Base-by-base conservation (phyloP, 2,113 vertebrate species). In the Hippoglossus stenolepis region DNA sequence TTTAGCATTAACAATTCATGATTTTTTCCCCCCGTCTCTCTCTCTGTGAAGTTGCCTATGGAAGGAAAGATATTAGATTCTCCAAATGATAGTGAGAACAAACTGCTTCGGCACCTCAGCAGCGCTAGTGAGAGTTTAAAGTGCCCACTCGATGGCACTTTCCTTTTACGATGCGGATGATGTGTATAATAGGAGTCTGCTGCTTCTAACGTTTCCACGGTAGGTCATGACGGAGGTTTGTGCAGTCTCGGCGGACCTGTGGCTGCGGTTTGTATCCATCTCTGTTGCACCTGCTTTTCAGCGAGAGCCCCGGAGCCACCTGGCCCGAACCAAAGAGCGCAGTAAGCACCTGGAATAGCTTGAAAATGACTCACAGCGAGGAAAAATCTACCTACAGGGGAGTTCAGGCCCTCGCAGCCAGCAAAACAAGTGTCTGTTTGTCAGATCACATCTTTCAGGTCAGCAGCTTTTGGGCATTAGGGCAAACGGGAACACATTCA, bases 341-440 rank as follows among this genome's bases (percentile, higher is more conserved):
- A 23, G 35, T 20, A n/a, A 87, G 84, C 90, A 93, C 91, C 92
- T 93, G 90, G 85, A 90, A 92, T 85, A 86, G 73, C 82, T 88
- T 8, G 43, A 47, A 15, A 66, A 38, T 93, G 90, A 93, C 75
- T 93, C 92, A 91, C 61, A 62, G 43, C 0, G 38, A 83, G 73
- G 62, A 86, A 51, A 75, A 51, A 60, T 75, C 82, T 81, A 90
- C 87, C 86, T 89, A 78, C 85, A 70, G 87, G 76, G 69, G 59
- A 70, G 83, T 77, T 84, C 35, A 79, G 71, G 57, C 63, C 47
- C 71, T 77, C 17, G 1, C 74, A 56, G 72, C 26, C 8, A 70
- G 72, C 61, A 87, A 84, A 87, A 88, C 86, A 82, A 89, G 79
- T 80, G 91, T 87, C 62, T 80, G 0, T 81, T 87, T 79, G 86